Conservation (phyloP, 2,797 vertebrate genomes). For the Anguilla marmorata region DNA sequence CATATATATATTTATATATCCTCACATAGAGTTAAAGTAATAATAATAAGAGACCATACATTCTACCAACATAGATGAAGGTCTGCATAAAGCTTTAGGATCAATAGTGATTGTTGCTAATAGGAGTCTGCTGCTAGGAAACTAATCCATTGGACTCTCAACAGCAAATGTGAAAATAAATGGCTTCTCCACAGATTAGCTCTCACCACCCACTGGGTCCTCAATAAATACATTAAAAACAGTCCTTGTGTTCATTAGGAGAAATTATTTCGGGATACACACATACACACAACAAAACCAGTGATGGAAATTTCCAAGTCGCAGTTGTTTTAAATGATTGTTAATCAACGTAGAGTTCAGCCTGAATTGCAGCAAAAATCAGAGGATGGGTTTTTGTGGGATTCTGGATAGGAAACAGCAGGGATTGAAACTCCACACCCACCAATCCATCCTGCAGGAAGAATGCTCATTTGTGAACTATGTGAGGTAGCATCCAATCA, state of each 20-base stretch:
- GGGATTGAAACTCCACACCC: background rate
- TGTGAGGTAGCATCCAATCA: constrained; percentile 15
- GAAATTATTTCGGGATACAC: constrained; percentile 53
- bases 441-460: background rate
- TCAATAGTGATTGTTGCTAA: constrained; percentile 88
- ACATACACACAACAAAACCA: constrained; percentile 25
- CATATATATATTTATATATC: constrained; percentile 67
- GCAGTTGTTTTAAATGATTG: background rate
- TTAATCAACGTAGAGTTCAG: background rate
- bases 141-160: constrained; percentile 59
- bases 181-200: constrained; percentile 82
- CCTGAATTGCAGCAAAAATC: background rate
- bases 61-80: constrained; percentile 76
- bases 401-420: background rate
- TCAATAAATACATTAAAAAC: constrained; percentile 79
- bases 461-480: constrained; percentile 16
- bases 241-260: constrained; percentile 61
- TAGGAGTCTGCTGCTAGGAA: constrained; percentile 69
- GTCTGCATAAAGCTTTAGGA: constrained; percentile 93
- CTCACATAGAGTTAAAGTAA: constrained; percentile 66
- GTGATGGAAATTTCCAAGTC: constrained; percentile 16
- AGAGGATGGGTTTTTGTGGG: background rate
- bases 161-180: constrained; percentile 80
- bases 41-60: constrained; percentile 74
- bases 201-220: constrained; percentile 56